phyloP scores from a whole-genome alignment of 2,113 vertebrate species.

The Tinamus guttatus region DNA sequence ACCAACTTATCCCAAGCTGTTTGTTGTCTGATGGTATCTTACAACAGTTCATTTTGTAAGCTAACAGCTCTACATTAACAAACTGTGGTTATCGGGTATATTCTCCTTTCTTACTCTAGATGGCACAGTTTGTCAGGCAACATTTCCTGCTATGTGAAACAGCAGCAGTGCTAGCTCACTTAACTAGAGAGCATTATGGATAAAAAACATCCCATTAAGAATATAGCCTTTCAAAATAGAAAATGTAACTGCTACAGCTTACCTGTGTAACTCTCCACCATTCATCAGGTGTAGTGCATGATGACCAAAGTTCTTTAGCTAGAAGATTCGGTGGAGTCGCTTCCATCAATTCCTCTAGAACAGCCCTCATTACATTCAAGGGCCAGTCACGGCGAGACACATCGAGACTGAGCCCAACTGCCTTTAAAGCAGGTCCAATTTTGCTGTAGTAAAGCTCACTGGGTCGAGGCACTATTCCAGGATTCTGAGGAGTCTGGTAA shows the following conservation, averaged over 20 bases:
- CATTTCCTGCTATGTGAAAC: neutral
- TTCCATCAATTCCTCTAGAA: slow-evolving; percentile 96
- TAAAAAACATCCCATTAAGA: slow-evolving; percentile 2
- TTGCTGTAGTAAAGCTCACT: slow-evolving; percentile 99
- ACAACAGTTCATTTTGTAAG: neutral
- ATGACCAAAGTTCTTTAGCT: slow-evolving; percentile 98
- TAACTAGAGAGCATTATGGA: neutral
- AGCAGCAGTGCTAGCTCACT: neutral
- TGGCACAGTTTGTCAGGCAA: neutral
- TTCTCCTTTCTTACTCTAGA: neutral
- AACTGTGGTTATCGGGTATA: neutral
- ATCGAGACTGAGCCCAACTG: slow-evolving; percentile 92
- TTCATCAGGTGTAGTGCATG: slow-evolving; percentile 94
- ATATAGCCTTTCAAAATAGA: neutral
- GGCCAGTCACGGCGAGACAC: slow-evolving; percentile 97
- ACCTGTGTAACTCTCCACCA: slow-evolving; percentile 99
- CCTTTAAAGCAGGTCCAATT: slow-evolving; percentile 94
- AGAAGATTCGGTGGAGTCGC: slow-evolving; percentile 94
- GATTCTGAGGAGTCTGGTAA: slow-evolving; percentile 90
- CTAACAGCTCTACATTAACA: neutral
- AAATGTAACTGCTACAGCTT: neutral
- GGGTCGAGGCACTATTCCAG: slow-evolving; percentile 93
- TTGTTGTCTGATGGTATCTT: neutral
- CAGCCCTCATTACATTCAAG: slow-evolving; percentile 93
- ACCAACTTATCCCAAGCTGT: slow-evolving; percentile 11